Evolutionary conservation across 2,797 vertebrate species (phyloP), one percentile per base, ranked within the genome.

Genomic region (Pogoniulus pusillus): DNA sequence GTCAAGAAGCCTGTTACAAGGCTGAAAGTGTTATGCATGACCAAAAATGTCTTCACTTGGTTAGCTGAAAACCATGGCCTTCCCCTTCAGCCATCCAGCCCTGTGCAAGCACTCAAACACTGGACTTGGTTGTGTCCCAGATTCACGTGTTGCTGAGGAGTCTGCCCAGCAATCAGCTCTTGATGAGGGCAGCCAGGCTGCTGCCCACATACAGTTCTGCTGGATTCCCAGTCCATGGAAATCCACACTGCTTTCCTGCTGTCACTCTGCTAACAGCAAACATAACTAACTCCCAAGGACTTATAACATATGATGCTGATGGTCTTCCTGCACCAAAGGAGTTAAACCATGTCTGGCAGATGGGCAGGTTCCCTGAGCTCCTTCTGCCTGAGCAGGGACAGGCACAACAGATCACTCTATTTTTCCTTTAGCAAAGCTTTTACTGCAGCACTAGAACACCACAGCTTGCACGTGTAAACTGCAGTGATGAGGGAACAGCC

Each of bases 371-470:
- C 30, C 6, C 32, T 4, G 9, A 45, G 49, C 62, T 55, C 43
- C 74, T 62, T 7, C 82, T 59, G 41, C 53, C 57, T 3, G 43
- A 32, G 75, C 75, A 35, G 7, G 55, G 73, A 10, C 7, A 5
- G 69, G 39, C 55, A 30, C 49, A 22, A 16, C 69, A 22, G 30
- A 37, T 6, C 27, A 1, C 66, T 19, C 39, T 24, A 3, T 1
- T 81, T 63, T 80, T 78, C 96, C 95, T 95, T 95, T 93, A 94
- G 91, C 91, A 95, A 91, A 91, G 86, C 86, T 45, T 41, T 76
- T 22, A 20, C 66, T 16, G 70, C 32, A 0, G 93, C 93, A 78
- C 55, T 19, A 81, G 4, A 80, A 82, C 1, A 0, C 17, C 87
- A 82, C 9, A 1, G 86, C 17, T 54, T 57, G 90, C 88, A 83